These are phyloP conservation scores for Ametastegia equiseti DNA, from an alignment of 2,888 invertebrate species.

Conservation along the genomic window DNA sequence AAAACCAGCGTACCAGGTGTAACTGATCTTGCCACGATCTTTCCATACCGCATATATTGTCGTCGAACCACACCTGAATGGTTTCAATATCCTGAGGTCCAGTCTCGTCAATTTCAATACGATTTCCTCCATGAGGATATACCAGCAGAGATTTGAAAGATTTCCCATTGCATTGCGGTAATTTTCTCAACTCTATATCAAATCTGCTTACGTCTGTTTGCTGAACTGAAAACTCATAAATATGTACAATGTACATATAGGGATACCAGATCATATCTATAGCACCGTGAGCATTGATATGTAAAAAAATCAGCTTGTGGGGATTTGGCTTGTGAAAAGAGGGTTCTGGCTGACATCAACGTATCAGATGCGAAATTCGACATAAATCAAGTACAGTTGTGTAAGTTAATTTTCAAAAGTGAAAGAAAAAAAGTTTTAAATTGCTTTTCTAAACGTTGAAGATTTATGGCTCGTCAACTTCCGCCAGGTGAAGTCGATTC, in stretches of 20 bases:
- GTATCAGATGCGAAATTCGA: neutral
- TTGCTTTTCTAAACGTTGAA: conserved; percentile 20
- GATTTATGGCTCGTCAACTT: conserved; percentile 41
- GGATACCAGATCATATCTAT: neutral
- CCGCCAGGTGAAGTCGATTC: conserved; percentile 17
- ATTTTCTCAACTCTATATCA: no score
- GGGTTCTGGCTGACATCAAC: neutral
- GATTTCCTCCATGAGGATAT: no score
- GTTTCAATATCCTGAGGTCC: no score
- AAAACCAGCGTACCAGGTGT: neutral
- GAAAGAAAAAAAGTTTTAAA: conserved; percentile 10
- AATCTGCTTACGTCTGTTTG: no score
- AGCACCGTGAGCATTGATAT: neutral
- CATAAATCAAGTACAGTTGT: neutral
- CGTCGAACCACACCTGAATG: no score
- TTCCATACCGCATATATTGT: neutral
- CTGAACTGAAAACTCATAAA: no score
- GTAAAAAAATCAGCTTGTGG: neutral
- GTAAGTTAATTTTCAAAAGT: neutral
- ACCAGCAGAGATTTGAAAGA: no score
- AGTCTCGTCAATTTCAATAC: no score
- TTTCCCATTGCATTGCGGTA: no score
- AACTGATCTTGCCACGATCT: neutral
- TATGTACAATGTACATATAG: no score
- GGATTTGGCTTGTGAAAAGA: no score